Conservation (phyloP, 1,140 invertebrate genomes). For the Drosophila trapezifrons region DNA sequence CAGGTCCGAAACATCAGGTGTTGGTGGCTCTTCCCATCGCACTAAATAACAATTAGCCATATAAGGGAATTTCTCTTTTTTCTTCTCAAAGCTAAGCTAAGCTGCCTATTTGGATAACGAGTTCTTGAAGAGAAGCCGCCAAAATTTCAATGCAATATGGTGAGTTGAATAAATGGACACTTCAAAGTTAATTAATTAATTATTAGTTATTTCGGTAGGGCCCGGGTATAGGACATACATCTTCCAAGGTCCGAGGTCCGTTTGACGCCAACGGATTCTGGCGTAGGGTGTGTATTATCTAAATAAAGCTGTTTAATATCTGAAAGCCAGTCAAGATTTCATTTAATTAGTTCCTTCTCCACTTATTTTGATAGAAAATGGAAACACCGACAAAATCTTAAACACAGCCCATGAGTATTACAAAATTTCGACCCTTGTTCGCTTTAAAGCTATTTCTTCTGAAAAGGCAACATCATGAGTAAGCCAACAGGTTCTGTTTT, state of each 20-base stretch:
- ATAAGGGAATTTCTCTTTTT: constrained; percentile 44
- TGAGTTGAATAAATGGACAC: background rate
- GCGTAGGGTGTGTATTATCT: background rate
- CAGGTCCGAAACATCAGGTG: constrained; percentile 55
- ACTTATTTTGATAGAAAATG: background rate
- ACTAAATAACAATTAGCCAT: constrained; percentile 77
- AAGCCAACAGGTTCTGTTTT: constrained; percentile 63
- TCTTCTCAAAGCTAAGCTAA: constrained; percentile 7
- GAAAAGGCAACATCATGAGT: constrained; percentile 43
- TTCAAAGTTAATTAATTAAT: too few relatives aligned
- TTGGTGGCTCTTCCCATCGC: constrained; percentile 53
- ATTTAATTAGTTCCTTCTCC: background rate
- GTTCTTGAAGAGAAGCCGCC: constrained; percentile 57
- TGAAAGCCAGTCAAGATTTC: background rate
- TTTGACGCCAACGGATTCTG: too few relatives aligned
- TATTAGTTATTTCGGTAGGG: too few relatives aligned
- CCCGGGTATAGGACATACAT: too few relatives aligned
- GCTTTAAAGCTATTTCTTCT: constrained; percentile 7
- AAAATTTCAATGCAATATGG: constrained; percentile 30
- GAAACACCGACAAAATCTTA: background rate
- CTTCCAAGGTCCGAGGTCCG: too few relatives aligned
- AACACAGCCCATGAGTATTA: background rate
- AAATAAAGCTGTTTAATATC: background rate
- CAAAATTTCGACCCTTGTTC: constrained; percentile 1
- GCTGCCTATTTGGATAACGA: constrained; percentile 57